Base-by-base conservation (phyloP, 2,888 invertebrate genomes). In the Metellina segmentata region DNA sequence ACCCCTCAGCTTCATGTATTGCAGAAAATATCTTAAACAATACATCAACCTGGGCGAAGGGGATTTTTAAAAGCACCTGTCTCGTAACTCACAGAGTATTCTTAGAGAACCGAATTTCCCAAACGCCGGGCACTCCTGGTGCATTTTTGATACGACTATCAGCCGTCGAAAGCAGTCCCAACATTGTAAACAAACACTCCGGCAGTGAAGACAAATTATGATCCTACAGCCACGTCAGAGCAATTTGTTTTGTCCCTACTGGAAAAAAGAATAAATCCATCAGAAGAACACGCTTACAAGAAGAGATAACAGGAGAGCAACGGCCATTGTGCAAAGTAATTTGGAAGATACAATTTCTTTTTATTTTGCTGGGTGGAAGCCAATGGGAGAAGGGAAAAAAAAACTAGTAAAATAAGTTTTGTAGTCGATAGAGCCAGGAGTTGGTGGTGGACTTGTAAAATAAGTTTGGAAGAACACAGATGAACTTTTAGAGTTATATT, bases 261-360 rank as follows among this genome's bases (percentile, higher is more conserved):
- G 70, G 7, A 61, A 69, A 85, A 69, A 85, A 85, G 70, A 75
- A 75, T 7, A 52, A 51, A 13, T 6, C 51, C 13, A 75, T 48
- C 19, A 81, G 20, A 75, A 75, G 61, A 48, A 48, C 61, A 79
- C 61, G 61, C 61, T 53, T 61, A 53, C 34, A 75, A 16, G 52
- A 53, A 9, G 16, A 75, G 85, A 85, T 85, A 85, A 85, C 74
- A 75, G 61, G 53, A 85, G 74, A 75, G 85, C 74, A 85, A 85
- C 74, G 85, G 85, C 53, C 75, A 75, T 75, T 48, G 85, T 75
- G 72, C 82, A 75, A 61, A 85, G 85, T 85, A 74, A 85, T 85
- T 85, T 75, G n/a, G 61, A 61, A n/a, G 75, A 85, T 82, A 52
- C 75, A 16, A 49, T 61, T 85, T 75, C 78, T 19, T 61, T 61